Evolutionary conservation across 2,113 vertebrate genomes (phyloP).

Genomic region (Anthoscopus minutus): DNA sequence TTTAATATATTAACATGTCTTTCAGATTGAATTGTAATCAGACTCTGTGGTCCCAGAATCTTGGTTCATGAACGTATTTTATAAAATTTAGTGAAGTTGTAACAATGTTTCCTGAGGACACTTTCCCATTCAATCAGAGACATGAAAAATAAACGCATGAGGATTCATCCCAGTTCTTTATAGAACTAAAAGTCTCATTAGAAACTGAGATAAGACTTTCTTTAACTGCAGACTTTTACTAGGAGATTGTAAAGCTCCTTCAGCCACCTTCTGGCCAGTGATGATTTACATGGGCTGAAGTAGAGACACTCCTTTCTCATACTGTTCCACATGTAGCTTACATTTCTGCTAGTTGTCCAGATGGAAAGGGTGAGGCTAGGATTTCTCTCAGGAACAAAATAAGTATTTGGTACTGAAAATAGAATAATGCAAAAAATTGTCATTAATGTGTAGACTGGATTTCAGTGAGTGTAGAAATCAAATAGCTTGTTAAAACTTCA

Average conservation of each 20-base stretch:
- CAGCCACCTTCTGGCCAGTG: not conserved
- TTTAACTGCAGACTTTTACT: not conserved
- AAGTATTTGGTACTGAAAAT: not conserved
- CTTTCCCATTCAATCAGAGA: not conserved
- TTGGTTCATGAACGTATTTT: not conserved
- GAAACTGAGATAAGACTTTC: not conserved
- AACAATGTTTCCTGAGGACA: not conserved
- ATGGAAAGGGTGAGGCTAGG: not conserved
- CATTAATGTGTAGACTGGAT: not conserved
- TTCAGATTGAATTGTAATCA: not conserved
- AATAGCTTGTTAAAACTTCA: not conserved
- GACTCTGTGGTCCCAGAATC: not conserved
- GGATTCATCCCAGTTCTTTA: not conserved
- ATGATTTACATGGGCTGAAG: not conserved
- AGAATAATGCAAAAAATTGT: not conserved
- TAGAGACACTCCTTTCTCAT: not conserved
- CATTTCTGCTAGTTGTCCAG: not conserved
- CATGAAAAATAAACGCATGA: not conserved
- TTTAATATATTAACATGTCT: not conserved
- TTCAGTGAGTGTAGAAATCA: not conserved
- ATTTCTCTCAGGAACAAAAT: not conserved
- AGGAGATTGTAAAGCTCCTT: not conserved
- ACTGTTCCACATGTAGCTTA: not conserved
- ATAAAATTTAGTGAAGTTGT: not conserved
- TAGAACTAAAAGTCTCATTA: not conserved